Evolutionary conservation across 2,113 vertebrate genomes (phyloP), one percentile per base, ranked within the genome.

Genomic region (Misgurnus anguillicaudatus): DNA sequence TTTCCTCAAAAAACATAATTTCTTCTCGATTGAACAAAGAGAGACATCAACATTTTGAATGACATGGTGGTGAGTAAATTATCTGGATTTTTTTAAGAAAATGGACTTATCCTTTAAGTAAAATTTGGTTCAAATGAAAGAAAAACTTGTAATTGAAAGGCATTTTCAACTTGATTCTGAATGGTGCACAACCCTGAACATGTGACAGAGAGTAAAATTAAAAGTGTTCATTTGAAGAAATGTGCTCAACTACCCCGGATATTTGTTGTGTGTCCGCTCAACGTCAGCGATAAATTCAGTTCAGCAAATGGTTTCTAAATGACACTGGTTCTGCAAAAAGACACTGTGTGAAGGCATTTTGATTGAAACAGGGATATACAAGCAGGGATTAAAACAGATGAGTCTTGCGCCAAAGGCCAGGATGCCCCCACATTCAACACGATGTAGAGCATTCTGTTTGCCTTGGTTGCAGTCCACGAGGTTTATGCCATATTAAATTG

Each of bases 271-370:
- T 84, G 83, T 89, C 87, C 88, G 80, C 86, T 89, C 88, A 90
- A 86, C 74, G 82, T 45, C 89, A 90, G 85, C 81, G 83, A 87
- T 87, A 87, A 84, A 90, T 83, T 88, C 85, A 88, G 86, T 86
- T 89, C 88, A 90, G 89, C 86, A 89, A 90, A 91, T 87, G 88
- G 87, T 88, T 89, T 90, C 86, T 90, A 89, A 88, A 90, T 91
- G 87, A 90, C 82, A 88, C 89, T 89, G 87, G 88, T 87, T 91
- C 89, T 90, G 89, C 82, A 88, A 91, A 90, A 90, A 90, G 86
- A 87, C 87, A 89, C 80, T 79, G 83, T 17, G 63, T 88, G 83
- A 89, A 82, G 83, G 79, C 86, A 88, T 88, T 87, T 87, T 17
- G 87, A 83, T 86, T 85, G 84, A 86, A 88, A 90, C 85, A 89